phyloP scores from a whole-genome alignment of 2,113 vertebrate species.

The Cyrtonyx montezumae region DNA sequence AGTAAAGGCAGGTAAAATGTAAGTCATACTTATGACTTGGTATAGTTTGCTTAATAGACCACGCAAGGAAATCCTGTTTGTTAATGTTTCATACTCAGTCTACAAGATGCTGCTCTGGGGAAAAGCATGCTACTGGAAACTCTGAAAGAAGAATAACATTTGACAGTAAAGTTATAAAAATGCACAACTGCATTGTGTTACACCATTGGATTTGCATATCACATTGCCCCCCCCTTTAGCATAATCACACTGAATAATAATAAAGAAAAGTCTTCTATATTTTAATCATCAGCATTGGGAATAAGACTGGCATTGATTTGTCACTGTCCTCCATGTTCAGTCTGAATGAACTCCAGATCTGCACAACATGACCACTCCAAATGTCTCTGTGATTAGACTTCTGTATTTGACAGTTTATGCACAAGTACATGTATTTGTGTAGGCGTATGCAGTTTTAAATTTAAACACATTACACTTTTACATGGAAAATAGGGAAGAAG shows the following conservation, averaged over 20 bases:
- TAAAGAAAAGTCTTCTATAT: not conserved
- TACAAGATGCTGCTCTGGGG: not conserved
- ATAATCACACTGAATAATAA: not conserved
- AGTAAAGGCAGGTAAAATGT: not conserved
- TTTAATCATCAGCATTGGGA: not conserved
- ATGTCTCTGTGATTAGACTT: not conserved
- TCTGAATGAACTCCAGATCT: not conserved
- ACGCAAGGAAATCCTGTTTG: no score
- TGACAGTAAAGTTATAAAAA: accelerated
- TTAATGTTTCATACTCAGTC: no score
- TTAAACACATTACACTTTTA: not conserved
- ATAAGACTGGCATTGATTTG: not conserved
- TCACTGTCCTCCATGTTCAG: not conserved
- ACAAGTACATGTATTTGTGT: not conserved
- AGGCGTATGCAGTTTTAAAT: not conserved
- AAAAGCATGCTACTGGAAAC: not conserved
- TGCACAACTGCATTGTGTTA: not conserved
- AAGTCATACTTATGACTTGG: not conserved
- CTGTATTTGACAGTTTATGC: not conserved
- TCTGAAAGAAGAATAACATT: not conserved
- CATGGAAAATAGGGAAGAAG: not conserved
- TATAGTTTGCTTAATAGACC: not conserved
- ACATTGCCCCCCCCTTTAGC: not conserved
- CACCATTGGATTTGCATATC: not conserved
- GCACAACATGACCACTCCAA: not conserved